Conservation (phyloP, 2,888 invertebrate genomes). For the Aphidius colemani region DNA sequence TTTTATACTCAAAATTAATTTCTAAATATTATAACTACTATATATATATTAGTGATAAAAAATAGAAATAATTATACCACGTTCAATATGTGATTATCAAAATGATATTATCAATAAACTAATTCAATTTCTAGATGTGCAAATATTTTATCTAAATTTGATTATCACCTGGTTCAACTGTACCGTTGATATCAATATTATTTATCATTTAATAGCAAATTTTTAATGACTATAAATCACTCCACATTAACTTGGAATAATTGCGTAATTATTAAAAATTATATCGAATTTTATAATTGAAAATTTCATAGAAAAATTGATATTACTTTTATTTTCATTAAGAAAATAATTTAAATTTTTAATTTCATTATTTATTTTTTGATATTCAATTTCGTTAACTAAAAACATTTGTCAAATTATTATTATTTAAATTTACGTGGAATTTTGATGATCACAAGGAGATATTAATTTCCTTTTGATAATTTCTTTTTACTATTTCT, state of each 20-base stretch:
- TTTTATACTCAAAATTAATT: background rate
- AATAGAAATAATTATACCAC: background rate
- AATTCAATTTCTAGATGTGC: background rate
- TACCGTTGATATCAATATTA: constrained; percentile 26
- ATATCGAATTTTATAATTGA: constrained; percentile 38
- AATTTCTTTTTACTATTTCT: constrained; percentile 12
- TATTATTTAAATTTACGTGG: constrained; percentile 20
- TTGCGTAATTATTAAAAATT: constrained; percentile 38
- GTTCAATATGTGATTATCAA: background rate
- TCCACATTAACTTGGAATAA: constrained; percentile 40
- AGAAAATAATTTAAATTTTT: constrained; percentile 9
- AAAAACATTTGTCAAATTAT: constrained; percentile 32
- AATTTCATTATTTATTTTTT: constrained; percentile 11
- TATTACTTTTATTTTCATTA: constrained; percentile 24
- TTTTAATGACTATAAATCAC: constrained; percentile 8
- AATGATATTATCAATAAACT: background rate
- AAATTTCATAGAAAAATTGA: constrained; percentile 24
- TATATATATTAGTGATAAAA: background rate
- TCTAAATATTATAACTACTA: background rate
- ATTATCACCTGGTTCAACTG: constrained; percentile 10
- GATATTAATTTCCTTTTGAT: background rate
- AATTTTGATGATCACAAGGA: background rate
- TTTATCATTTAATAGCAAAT: constrained; percentile 36
- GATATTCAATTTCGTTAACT: constrained; percentile 30
- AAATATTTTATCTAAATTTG: constrained; percentile 11